Evolutionary conservation across 2,888 invertebrate genomes (phyloP).

Genomic region (Pyralis farinalis): DNA sequence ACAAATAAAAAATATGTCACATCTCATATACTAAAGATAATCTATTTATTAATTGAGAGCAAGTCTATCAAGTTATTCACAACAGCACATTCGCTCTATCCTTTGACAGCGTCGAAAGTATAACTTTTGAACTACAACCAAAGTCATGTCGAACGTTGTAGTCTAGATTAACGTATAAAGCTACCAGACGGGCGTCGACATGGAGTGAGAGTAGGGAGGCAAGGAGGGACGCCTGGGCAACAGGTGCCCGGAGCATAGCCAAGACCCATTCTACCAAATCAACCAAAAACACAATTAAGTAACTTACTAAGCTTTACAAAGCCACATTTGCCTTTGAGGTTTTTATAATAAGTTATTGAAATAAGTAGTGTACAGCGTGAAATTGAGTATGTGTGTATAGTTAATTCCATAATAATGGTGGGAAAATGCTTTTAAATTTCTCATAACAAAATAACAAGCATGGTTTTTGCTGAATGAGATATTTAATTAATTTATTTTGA

Average conservation of each 20-base stretch:
- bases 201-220: constrained; percentile 12
- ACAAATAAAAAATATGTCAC: too few species aligned
- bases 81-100: too few species aligned
- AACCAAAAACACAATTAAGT: constrained; percentile 14
- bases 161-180: neutral
- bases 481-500: constrained; percentile 12
- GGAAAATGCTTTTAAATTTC: constrained; percentile 25
- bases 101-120: too few species aligned
- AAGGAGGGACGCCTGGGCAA: constrained; percentile 31
- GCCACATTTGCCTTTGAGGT: neutral
- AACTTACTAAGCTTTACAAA: constrained; percentile 10
- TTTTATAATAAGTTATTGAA: constrained; percentile 3
- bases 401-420: constrained; percentile 21
- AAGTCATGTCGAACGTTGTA: neutral
- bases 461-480: constrained; percentile 16
- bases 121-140: neutral
- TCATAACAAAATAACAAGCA: constrained; percentile 28
- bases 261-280: constrained; percentile 30
- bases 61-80: too few species aligned
- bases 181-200: constrained; percentile 10
- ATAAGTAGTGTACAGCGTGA: constrained; percentile 15
- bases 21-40: too few species aligned
- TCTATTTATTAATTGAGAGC: too few species aligned
- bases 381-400: too few species aligned
- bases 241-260: constrained; percentile 45